Base-by-base conservation (phyloP, 2,888 invertebrate genomes). In the Camptogramma bilineatum region DNA sequence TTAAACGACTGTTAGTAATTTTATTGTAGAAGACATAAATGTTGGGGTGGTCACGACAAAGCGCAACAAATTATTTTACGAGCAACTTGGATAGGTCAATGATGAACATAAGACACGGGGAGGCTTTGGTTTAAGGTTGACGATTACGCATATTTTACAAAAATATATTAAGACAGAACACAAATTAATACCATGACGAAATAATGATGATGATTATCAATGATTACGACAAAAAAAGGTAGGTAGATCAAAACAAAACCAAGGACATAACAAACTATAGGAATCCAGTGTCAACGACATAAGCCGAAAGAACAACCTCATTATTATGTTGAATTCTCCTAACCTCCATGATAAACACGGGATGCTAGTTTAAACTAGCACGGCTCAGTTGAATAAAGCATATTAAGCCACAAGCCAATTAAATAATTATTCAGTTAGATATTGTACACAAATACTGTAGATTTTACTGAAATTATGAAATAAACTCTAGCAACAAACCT, bases 341-440 rank as follows among this genome's bases (percentile, higher is more conserved):
- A 42, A 42, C n/a, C n/a, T 42, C n/a, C 4, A 5, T 42, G 16
- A 42, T n/a, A 16, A 42, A 42, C n/a, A 16, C 3, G 4, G 7
- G 42, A 34, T 13, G 9, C 34, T 4, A 42, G n/a, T n/a, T n/a
- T 8, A 42, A 42, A 16, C 16, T 42, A 16, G n/a, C 42, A 42
- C 5, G 44, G 44, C 44, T 44, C 44, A 44, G 7, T 17, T 39
- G 34, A 39, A 44, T 17, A 16, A 47, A 10, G 2, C 19, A 21
- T 19, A 21, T 17, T 52, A n/a, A 9, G 34, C 42, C 50, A 42
- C 24, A 42, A 57, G 42, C 19, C 2, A 48, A 16, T 39, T 52
- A 56, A 69, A 66, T 52, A 62, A 53, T 70, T 63, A 66, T 62
- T 34, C 63, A 55, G 60, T 55, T 67, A 50, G 56, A 44, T 62